Conservation (phyloP, 2,113 vertebrate species). For the Chrysochloris asiatica region DNA sequence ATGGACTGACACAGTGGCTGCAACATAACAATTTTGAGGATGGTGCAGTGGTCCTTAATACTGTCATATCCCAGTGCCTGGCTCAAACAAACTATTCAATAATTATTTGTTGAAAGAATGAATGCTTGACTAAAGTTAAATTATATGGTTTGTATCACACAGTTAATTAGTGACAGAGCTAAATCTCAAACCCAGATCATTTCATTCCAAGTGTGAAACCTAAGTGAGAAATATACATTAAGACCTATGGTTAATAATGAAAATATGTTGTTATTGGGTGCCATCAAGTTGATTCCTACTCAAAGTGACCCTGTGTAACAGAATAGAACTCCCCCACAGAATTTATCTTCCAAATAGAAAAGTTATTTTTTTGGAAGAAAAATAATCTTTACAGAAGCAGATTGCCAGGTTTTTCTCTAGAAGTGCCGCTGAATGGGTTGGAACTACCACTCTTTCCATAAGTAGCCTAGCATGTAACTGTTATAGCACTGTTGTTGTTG, state of each 20-base stretch:
- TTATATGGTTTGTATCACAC: conserved; percentile 2
- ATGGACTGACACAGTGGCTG: too few relatives aligned
- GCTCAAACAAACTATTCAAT: background rate
- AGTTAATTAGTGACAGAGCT: background rate
- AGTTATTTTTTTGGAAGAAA: too few relatives aligned
- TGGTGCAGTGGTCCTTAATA: too few relatives aligned
- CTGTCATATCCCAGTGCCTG: background rate
- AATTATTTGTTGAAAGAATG: background rate
- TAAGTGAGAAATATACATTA: background rate
- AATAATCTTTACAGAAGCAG: background rate
- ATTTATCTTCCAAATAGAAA: too few relatives aligned
- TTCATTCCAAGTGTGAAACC: conserved; percentile 1
- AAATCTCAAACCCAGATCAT: background rate
- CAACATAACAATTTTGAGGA: too few relatives aligned
- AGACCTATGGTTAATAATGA: background rate
- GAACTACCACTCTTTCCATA: background rate
- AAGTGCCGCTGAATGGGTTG: too few relatives aligned
- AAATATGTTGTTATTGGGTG: background rate
- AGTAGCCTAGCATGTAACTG: too few relatives aligned
- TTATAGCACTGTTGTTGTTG: too few relatives aligned
- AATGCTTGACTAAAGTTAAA: conserved; percentile 29
- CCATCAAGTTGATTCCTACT: background rate
- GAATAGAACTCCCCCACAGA: background rate
- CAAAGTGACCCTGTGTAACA: background rate
- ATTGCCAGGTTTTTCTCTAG: background rate